A percentile compares a stretch with the other conserved stretches of the same genome.
Evolutionary conservation across 2,888 invertebrate species (phyloP).

Genomic region (Philhelius pedissequus): DNA sequence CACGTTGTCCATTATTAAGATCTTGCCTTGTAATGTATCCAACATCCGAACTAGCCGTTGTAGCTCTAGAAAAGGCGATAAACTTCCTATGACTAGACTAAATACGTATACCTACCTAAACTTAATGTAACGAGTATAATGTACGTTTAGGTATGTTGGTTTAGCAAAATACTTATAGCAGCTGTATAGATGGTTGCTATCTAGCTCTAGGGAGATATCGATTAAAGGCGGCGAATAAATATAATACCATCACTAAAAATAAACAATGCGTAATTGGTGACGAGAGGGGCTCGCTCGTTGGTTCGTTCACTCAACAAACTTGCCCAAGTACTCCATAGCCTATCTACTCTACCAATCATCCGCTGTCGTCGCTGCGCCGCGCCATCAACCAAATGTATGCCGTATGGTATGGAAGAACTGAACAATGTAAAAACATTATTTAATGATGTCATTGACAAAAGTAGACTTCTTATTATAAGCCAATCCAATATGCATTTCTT

Average conservation of each 20-base stretch:
- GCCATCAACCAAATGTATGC: neutral
- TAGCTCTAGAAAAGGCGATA: neutral
- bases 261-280: neutral
- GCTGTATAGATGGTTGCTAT: neutral
- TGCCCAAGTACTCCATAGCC: neutral
- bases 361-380: neutral
- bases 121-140: neutral
- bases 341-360: neutral
- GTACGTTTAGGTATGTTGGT: no score
- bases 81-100: neutral
- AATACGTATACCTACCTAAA: neutral
- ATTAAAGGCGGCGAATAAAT: slow-evolving; percentile 13
- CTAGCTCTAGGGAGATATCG: neutral
- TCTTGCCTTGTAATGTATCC: slow-evolving; percentile 8
- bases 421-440: slow-evolving; percentile 28
- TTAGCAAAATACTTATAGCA: neutral
- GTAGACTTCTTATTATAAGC: slow-evolving; percentile 29
- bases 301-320: neutral
- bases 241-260: neutral
- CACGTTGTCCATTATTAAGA: neutral
- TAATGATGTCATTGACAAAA: slow-evolving; percentile 53
- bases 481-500: slow-evolving; percentile 34
- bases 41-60: neutral
- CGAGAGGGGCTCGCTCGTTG: neutral
- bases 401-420: neutral